These are phyloP conservation scores for Netta rufina DNA, from an alignment of 2,797 vertebrate genomes.

Conservation along the genomic window DNA sequence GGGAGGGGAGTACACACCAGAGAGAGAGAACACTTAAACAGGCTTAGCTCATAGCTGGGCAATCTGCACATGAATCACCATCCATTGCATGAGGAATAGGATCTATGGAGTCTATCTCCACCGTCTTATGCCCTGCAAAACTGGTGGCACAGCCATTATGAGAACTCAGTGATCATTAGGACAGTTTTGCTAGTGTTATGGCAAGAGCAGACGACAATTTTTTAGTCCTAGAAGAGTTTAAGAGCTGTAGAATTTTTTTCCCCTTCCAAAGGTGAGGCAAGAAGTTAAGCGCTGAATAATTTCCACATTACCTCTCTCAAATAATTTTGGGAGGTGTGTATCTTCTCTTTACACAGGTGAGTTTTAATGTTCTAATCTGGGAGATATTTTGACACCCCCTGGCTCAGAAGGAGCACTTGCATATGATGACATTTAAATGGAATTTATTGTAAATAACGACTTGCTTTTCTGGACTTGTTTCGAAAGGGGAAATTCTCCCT, in stretches of 20 bases:
- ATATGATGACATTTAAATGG: not conserved
- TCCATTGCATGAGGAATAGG: not conserved
- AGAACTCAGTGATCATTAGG: rapidly evolving
- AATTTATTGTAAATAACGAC: not conserved
- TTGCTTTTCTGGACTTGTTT: not conserved
- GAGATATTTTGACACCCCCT: not conserved
- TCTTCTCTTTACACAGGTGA: not conserved
- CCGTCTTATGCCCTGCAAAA: rapidly evolving
- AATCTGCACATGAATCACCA: not conserved
- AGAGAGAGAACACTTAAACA: not conserved
- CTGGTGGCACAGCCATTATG: not conserved
- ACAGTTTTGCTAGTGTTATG: not conserved
- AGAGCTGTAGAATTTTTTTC: not conserved
- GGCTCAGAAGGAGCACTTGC: not conserved
- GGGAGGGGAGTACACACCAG: not conserved
- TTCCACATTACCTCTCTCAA: not conserved
- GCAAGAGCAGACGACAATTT: not conserved
- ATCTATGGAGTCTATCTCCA: not conserved
- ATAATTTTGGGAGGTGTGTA: not conserved
- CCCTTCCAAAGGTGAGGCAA: not conserved
- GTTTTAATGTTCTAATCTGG: not conserved
- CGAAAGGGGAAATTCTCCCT: not conserved
- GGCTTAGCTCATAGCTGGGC: not conserved
- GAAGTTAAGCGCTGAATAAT: not conserved
- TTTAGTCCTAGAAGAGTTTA: not conserved